Base-by-base conservation (phyloP, 1,140 invertebrate genomes). In the Diplogasteroides magnus region DNA sequence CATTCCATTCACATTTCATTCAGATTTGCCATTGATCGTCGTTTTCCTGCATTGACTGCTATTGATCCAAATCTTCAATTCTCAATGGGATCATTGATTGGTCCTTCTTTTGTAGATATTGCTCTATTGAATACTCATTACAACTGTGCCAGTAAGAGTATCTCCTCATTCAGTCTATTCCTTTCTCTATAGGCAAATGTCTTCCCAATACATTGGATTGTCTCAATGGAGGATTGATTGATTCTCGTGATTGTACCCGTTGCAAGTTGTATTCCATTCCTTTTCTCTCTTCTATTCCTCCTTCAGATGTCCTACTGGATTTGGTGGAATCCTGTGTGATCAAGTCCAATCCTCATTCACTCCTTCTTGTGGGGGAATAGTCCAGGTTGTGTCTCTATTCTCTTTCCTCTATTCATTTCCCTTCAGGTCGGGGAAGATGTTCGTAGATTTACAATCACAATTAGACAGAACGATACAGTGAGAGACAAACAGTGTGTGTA, bases 171-270 rank as follows among this genome's bases (percentile, higher is more conserved):
- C 37, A 6, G 19, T 48, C 37, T 48, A 6, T 48, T 48, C 37
- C 19, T 48, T 48, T 19, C 37, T 48, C 19, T 19, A 11, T 11
- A 48, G 37, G 6, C 6, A 67, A 67, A 14, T 67, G 65, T 59
- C 57, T n/a, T n/a, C n/a, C 32, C 28, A 60, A 60, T 26, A 60
- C 29, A 25, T 37, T 67, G 15, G 31, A 59, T 23, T 67, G 65
- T 67, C 26, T 31, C 65, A 67, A 67, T 67, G 65, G 65, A 15
- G 65, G 65, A 27, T 67, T 58, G 57, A 55, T 58, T 31, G 55
- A 67, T 67, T 57, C 65, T 6, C 28, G 57, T 32, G 59, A 67
- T 26, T 67, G 65, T 32, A 37, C 57, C 26, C 13, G 57, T 31
- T 67, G 65, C 32, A 57, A 58, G 65, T 67, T 67, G 13, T n/a